phyloP scores from a whole-genome alignment of 2,888 invertebrate species.

The Bombylius discolor region DNA sequence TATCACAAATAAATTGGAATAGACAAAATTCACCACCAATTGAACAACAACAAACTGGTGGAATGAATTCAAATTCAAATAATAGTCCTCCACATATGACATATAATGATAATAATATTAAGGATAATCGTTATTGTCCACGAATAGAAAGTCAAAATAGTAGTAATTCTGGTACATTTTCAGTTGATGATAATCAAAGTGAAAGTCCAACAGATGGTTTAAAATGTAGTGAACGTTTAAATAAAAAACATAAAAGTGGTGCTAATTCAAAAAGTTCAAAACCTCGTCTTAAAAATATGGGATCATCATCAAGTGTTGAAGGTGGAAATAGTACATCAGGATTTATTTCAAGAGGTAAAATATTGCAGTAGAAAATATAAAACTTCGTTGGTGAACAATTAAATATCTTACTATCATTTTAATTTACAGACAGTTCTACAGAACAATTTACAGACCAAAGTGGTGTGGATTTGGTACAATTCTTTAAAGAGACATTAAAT shows the following conservation, averaged over 20 bases:
- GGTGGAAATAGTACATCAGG: constrained; percentile 41
- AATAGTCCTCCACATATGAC: constrained; percentile 5
- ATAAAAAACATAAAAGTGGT: constrained; percentile 34
- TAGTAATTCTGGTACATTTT: constrained; percentile 20
- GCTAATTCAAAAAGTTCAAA: constrained; percentile 34
- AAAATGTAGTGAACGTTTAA: constrained; percentile 19
- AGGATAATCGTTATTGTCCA: constrained; percentile 23
- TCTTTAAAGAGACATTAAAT: constrained; percentile 82
- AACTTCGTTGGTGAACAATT: neutral
- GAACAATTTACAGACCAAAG: constrained; percentile 59
- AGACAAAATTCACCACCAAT: constrained; percentile 1
- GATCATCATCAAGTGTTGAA: constrained; percentile 37
- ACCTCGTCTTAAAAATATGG: constrained; percentile 36
- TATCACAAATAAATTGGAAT: neutral
- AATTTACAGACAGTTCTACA: constrained; percentile 54
- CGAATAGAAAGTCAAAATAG: constrained; percentile 26
- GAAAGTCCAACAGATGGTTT: constrained; percentile 20
- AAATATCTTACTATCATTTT: neutral
- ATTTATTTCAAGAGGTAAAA: constrained; percentile 43
- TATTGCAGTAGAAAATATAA: neutral
- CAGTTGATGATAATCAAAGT: constrained; percentile 26
- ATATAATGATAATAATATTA: constrained; percentile 16
- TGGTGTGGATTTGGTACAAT: constrained; percentile 71
- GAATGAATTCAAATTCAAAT: constrained; percentile 15
- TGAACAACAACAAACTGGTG: neutral